A percentile compares a stretch with the other conserved stretches of the same genome.
Evolutionary conservation across 2,113 vertebrate genomes (phyloP).

Genomic region (Solenodon paradoxus): DNA sequence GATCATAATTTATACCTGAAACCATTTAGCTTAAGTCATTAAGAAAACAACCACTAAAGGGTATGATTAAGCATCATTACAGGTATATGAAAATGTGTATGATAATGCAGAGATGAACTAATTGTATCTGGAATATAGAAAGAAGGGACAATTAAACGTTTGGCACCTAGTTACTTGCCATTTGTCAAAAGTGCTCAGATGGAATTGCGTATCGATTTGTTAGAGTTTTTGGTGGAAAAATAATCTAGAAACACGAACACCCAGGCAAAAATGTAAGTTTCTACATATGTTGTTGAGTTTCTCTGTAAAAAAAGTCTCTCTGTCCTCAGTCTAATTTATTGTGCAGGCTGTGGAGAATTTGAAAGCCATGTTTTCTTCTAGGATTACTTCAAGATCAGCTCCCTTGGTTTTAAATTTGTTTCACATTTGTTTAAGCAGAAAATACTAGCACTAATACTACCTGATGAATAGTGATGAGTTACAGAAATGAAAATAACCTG

Average conservation of each 20-base stretch:
- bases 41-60: not conserved
- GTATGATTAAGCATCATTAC: conserved; percentile 3
- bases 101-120: not conserved
- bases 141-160: not conserved
- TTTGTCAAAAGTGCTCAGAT: not conserved
- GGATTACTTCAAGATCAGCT: conserved; percentile 69
- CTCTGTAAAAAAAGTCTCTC: conserved; percentile 58
- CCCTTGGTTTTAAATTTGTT: conserved; percentile 77
- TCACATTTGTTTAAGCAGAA: conserved; percentile 62
- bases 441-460: conserved; percentile 71
- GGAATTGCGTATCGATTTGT: conserved; percentile 12
- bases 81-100: not conserved
- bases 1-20: conserved; percentile 42
- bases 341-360: conserved; percentile 77
- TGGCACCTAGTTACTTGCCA: not conserved
- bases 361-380: conserved; percentile 74
- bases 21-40: conserved; percentile 15
- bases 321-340: conserved; percentile 69
- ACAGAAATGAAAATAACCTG: conserved; percentile 72
- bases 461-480: conserved; percentile 72
- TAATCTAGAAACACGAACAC: conserved; percentile 50
- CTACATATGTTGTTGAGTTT: conserved; percentile 68
- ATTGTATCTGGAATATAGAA: not conserved
- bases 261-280: conserved; percentile 48
- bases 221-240: conserved; percentile 13